Evolutionary conservation across 2,113 vertebrate genomes (phyloP), one percentile per base, ranked within the genome.

Genomic region (Triplophysa siluroides): DNA sequence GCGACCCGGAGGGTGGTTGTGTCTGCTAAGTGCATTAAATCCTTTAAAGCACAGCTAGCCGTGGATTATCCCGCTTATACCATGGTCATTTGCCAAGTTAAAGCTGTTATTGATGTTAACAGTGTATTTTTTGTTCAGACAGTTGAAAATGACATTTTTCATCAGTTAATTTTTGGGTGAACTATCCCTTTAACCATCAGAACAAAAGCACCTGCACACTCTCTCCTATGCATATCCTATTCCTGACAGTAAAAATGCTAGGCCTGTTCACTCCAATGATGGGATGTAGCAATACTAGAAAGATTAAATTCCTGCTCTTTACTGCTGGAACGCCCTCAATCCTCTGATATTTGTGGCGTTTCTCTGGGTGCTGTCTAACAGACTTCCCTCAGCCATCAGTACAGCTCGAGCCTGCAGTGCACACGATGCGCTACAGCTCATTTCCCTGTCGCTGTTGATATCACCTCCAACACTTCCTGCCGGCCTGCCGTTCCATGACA

Each of bases 391-490:
- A 63, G 72, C 14, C 50, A 72, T 73, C 54, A 74, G 54, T 74
- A 61, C 71, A 61, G 71, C 71, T 74, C 71, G 8, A 4, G 54
- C 72, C 72, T 47, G 58, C 58, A 75, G 72, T 47, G 5, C 58
- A 19, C 72, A 47, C 9, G 58, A 63, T 75, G 58, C 58, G 13
- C 72, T 75, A 47, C 38, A 75, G 16, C 38, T 62, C 58, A 75
- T 75, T 75, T 75, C 41, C 58, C 58, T 63, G 73, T 75, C 73
- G 58, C 38, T 75, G 43, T 63, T 75, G 58, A 75, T 75, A 63
- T 62, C 73, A 63, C 33, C 9, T 41, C 73, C 73, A 75, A 75
- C 73, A 63, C 73, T 45, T 75, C 73, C 58, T 63, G 73, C 73
- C 63, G 73, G 73, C 24, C 26, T 47, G 73, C 41, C 23, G 16